Evolutionary conservation across 2,888 invertebrate species (phyloP), one percentile per base, ranked within the genome.

Genomic region (Torymus tubicola): DNA sequence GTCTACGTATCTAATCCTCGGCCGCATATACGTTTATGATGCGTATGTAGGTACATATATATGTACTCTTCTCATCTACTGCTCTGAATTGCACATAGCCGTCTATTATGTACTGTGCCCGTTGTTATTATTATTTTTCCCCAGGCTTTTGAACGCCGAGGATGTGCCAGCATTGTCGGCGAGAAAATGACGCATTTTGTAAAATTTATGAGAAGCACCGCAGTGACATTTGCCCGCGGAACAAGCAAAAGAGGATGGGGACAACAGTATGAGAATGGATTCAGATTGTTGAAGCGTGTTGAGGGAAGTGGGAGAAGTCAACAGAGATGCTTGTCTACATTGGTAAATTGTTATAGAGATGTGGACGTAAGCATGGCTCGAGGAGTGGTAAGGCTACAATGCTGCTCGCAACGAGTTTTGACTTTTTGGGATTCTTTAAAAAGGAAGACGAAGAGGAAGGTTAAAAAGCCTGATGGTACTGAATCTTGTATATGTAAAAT

Each of bases 351-450:
- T 70, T 31, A 75, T 75, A 71, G 52, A 71, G 53, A 82, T 76
- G 55, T 57, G 50, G 21, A 13, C 42, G 69, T 57, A 50, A 61
- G 24, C 24, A 76, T 57, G 58, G 50, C 53, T 21, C 14, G 0
- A 50, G 5, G 24, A 14, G 63, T 60, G 12, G 16, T 18, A 31
- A 60, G 0, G 31, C 50, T 50, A 14, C 78, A n/a, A 21, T 80
- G 31, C 53, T 83, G 53, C 65, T 86, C 12, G 83, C 81, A 12
- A 65, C 84, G 5, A 85, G 86, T 65, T 82, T 85, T 65, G 86
- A 89, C 31, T 80, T 95, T 21, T 92, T 95, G 83, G 93, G 93
- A 69, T 93, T 94, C 91, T 90, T 95, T 21, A 93, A 94, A 12
- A 93, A 93, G 81, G 88, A 91, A 67, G 93, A 94, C 73, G 92